phyloP scores from a whole-genome alignment of 2,797 vertebrate species.

The Dipus sagitta region DNA sequence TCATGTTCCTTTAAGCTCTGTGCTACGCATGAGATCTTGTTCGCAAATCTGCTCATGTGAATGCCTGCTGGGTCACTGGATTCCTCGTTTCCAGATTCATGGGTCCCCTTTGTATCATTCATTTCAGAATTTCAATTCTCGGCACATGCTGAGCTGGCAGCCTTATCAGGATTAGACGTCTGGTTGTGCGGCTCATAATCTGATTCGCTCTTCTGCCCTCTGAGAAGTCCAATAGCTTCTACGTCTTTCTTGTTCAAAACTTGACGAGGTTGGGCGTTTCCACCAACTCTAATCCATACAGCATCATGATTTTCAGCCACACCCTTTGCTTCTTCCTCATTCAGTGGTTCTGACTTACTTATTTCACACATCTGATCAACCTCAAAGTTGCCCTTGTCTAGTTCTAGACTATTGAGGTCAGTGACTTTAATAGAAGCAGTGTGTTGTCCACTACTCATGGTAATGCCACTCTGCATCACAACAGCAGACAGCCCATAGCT shows the following conservation, averaged over 20 bases:
- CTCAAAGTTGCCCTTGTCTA: slow-evolving; percentile 86
- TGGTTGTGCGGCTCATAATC: slow-evolving; percentile 91
- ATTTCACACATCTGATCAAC: slow-evolving; percentile 78
- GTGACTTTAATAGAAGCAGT: slow-evolving; percentile 95
- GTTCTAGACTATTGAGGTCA: slow-evolving; percentile 89
- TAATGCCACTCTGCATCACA: slow-evolving; percentile 98
- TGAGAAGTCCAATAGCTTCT: slow-evolving; percentile 94
- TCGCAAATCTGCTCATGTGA: too few relatives aligned
- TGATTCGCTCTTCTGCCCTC: slow-evolving; percentile 94
- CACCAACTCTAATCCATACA: slow-evolving; percentile 90
- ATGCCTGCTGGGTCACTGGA: neutral
- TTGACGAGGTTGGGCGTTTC: slow-evolving; percentile 87
- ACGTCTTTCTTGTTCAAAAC: slow-evolving; percentile 91
- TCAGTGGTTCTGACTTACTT: slow-evolving; percentile 86
- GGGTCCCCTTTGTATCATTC: slow-evolving; percentile 70
- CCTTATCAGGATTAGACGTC: slow-evolving; percentile 89
- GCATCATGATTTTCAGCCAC: slow-evolving; percentile 88
- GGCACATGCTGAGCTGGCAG: slow-evolving; percentile 49
- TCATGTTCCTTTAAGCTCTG: too few relatives aligned
- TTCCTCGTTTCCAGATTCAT: slow-evolving; percentile 48
- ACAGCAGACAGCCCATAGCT: slow-evolving; percentile 96
- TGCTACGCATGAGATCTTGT: too few relatives aligned
- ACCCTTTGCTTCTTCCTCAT: slow-evolving; percentile 88
- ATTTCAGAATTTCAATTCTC: slow-evolving; percentile 87
- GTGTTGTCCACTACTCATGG: slow-evolving; percentile 98